A percentile compares a stretch with the other conserved stretches of the same genome.
phyloP scores from a whole-genome alignment of 2,888 invertebrate genomes.

The Anodontia alba region DNA sequence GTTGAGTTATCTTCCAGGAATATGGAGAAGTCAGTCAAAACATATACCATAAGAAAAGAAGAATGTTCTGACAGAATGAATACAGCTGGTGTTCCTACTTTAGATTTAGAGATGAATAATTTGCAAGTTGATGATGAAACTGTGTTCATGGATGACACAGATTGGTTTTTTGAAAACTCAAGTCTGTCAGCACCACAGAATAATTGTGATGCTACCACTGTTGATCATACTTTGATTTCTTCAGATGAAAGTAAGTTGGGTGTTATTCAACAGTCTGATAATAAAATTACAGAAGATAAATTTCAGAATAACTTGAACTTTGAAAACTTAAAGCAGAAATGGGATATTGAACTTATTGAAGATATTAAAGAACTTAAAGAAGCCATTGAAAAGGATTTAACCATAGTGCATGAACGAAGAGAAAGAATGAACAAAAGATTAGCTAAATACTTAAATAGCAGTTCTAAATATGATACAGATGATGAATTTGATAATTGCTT shows the following conservation, averaged over 20 bases:
- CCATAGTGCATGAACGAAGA: not conserved
- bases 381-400: constrained; percentile 30
- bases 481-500: constrained; percentile 26
- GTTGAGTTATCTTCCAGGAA: too few species aligned
- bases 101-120: constrained; percentile 28
- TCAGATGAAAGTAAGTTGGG: not conserved
- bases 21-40: not conserved
- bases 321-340: not conserved
- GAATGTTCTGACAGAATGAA: not conserved
- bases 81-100: constrained; percentile 6
- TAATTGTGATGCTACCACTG: too few species aligned
- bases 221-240: too few species aligned
- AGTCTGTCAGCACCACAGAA: not conserved
- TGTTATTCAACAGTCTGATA: not conserved
- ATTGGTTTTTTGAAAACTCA: constrained; percentile 26
- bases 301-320: not conserved
- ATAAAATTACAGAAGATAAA: not conserved
- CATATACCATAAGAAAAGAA: not conserved
- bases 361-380: constrained; percentile 22
- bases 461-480: constrained; percentile 9
- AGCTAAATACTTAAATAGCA: not conserved
- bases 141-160: not conserved
- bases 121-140: not conserved
- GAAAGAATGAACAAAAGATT: not conserved
- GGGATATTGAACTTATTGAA: constrained; percentile 19